Conservation (phyloP, 2,888 invertebrate genomes). For the Amiota minor region DNA sequence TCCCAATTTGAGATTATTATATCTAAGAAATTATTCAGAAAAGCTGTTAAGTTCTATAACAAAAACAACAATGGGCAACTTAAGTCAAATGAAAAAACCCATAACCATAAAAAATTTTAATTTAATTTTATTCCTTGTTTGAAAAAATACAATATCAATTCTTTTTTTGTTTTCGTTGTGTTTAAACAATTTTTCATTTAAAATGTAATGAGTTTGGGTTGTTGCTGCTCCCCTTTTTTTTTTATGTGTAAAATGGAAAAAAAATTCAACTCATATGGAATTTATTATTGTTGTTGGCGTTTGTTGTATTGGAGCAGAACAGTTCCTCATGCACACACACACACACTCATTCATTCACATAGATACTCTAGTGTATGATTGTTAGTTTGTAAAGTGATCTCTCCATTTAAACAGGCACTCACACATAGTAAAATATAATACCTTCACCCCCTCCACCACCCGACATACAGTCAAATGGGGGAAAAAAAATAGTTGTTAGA, state of each 20-base stretch:
- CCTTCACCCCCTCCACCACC: background rate
- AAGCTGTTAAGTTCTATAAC: background rate
- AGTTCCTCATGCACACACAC: constrained; percentile 16
- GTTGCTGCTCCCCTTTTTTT: constrained; percentile 37
- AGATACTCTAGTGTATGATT: background rate
- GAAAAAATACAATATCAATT: constrained; percentile 22
- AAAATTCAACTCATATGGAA: constrained; percentile 29
- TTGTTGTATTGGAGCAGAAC: constrained; percentile 31
- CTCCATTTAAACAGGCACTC: background rate
- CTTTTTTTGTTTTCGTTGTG: constrained; percentile 24
- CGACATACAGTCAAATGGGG: no score
- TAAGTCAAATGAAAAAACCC: constrained; percentile 1
- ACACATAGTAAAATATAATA: constrained; percentile 10
- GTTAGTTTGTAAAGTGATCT: constrained; percentile 20
- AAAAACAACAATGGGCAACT: background rate
- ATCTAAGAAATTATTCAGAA: no score
- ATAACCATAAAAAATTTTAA: constrained; percentile 10
- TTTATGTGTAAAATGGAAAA: constrained; percentile 43
- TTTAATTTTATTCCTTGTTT: constrained; percentile 33
- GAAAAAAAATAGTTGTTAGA: background rate
- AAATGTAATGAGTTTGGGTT: constrained; percentile 18
- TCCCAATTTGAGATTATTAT: no score
- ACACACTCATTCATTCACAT: constrained; percentile 4
- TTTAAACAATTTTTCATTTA: constrained; percentile 47
- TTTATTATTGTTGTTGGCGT: constrained; percentile 26